A percentile compares a stretch with the other conserved stretches of the same genome.
phyloP scores from a whole-genome alignment of 2,888 invertebrate species.

The Drosophila hamatofila region DNA sequence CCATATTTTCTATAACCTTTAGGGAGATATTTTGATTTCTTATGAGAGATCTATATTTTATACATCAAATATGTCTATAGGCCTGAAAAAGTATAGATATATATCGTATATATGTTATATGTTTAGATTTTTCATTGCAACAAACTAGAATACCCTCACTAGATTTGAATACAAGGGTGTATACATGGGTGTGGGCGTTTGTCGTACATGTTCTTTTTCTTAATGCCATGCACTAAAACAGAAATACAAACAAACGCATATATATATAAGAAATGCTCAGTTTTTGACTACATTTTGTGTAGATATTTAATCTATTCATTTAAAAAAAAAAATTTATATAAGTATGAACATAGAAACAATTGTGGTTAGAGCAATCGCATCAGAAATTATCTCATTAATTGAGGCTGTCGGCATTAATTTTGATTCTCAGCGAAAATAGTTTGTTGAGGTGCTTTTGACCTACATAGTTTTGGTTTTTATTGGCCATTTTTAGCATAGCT shows the following conservation, averaged over 20 bases:
- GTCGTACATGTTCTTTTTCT: slow-evolving; percentile 9
- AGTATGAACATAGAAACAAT: background rate
- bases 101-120: background rate
- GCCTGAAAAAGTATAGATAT: too few species aligned
- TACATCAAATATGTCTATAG: too few species aligned
- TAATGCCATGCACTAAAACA: background rate
- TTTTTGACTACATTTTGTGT: background rate
- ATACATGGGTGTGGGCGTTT: slow-evolving; percentile 15
- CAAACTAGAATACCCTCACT: background rate
- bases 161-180: background rate
- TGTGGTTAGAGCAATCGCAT: background rate
- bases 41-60: too few species aligned
- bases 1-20: too few species aligned
- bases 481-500: background rate
- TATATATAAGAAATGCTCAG: background rate
- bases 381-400: background rate
- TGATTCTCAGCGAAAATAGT: background rate
- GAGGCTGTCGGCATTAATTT: slow-evolving; percentile 1
- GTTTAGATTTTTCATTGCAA: background rate
- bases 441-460: slow-evolving; percentile 1
- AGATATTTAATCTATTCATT: background rate
- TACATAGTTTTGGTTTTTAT: background rate
- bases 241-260: background rate
- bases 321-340: background rate
- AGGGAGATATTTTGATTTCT: too few species aligned